These are phyloP conservation scores for Delphinapterus leucas DNA, from an alignment of 2,113 vertebrate genomes.

Conservation along the genomic window DNA sequence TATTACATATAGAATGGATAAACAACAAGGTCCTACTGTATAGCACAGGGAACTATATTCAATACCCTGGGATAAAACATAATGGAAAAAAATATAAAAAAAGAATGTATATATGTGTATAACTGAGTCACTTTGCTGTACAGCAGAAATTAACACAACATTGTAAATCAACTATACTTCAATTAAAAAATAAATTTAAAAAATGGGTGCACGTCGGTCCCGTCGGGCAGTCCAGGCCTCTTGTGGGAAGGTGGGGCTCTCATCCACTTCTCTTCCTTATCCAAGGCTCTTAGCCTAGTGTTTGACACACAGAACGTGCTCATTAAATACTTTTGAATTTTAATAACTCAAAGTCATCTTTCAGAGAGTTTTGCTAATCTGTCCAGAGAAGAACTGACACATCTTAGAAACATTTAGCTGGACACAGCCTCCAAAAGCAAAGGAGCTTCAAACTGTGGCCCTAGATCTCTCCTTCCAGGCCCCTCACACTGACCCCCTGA, in stretches of 20 bases:
- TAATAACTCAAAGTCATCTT: background rate
- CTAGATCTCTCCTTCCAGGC: background rate
- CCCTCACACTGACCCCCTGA: background rate
- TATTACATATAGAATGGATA: no score
- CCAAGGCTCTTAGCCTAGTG: background rate
- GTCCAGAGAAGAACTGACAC: background rate
- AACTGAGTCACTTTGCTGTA: no score
- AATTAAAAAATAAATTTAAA: no score
- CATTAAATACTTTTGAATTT: background rate
- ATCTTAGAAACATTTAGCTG: background rate
- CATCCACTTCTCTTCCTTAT: background rate
- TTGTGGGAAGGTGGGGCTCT: background rate
- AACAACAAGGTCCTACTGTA: no score
- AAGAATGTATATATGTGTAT: no score
- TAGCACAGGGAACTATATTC: no score
- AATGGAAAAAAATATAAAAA: no score
- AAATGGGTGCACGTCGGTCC: background rate
- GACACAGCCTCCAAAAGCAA: background rate
- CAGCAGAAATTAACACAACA: no score
- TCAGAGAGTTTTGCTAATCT: background rate
- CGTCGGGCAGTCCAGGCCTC: accelerated
- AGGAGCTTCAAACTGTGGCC: background rate
- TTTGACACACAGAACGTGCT: background rate
- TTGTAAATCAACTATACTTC: no score
- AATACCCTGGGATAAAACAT: no score